These are phyloP conservation scores for Tipula vernalis DNA, from an alignment of 2,888 invertebrate genomes.

Conservation along the genomic window DNA sequence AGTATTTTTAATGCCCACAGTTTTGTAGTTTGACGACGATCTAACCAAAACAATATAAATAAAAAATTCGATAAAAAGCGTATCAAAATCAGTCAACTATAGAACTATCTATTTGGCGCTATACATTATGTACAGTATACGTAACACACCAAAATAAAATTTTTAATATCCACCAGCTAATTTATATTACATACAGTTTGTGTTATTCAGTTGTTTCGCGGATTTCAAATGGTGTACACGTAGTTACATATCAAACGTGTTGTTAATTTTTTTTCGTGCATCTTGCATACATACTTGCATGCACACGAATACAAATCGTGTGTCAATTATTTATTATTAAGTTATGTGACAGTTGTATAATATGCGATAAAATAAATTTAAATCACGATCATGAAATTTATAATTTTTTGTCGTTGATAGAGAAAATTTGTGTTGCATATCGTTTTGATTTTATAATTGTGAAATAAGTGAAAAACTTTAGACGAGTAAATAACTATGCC, in stretches of 20 bases:
- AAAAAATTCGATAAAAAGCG: background rate
- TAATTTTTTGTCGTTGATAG: background rate
- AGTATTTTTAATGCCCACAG: no score
- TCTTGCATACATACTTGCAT: background rate
- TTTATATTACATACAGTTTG: background rate
- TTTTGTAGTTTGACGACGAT: no score
- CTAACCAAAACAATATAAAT: no score
- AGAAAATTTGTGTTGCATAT: background rate
- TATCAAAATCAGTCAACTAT: background rate
- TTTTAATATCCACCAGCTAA: background rate
- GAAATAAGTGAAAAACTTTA: background rate
- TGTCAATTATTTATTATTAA: background rate
- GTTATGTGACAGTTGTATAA: background rate
- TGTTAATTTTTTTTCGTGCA: background rate
- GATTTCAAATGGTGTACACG: background rate
- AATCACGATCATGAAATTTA: background rate
- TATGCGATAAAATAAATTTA: background rate
- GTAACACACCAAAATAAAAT: background rate
- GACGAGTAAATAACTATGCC: background rate
- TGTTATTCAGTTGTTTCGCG: background rate
- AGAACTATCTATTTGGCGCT: background rate
- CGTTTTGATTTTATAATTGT: background rate
- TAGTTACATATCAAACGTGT: background rate
- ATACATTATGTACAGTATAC: background rate
- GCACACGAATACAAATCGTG: background rate